Base-by-base conservation (phyloP, 2,888 invertebrate species). In the Acanthoscelides obtectus region DNA sequence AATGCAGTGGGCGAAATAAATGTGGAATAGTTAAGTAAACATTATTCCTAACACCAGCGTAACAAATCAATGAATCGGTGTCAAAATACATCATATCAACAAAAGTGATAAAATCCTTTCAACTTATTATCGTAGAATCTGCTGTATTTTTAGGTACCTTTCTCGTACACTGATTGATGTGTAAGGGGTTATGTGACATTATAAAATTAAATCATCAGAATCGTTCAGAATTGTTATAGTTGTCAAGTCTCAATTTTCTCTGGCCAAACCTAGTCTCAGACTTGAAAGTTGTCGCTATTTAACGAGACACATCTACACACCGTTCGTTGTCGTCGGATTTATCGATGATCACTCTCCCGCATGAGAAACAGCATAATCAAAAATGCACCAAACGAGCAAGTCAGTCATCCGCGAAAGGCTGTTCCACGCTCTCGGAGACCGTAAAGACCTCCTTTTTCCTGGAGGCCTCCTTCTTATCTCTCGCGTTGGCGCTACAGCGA, bases 401-500 rank as follows among this genome's bases (percentile, higher is more conserved):
- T 45, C 45, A 45, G 45, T 45, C 45, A 45, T 45, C 45, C 45
- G 45, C 17, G 8, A 45, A 45, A 12, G 12, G 45, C 45, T 45
- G 8, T 12, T 45, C 8, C 12, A 12, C 1, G 17, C 45, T 45
- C 1, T 80, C 81, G 66, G 81, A 77, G 72, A 84, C 81, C 65
- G 84, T 83, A 80, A 83, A 84, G 80, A 84, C 81, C 80, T 81
- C 78, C 76, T 80, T 81, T 78, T 79, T 79, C 73, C 78, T 78
- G 64, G 69, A 72, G 64, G 76, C 75, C 65, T 79, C 78, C 79
- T 80, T 80, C 79, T 78, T 81, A 72, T 77, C 79, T 81, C 22
- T 67, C 72, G 77, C 79, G 81, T 77, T 79, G 71, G 84, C 85
- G 84, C 83, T 79, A 77, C 88, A 88, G 84, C 88, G 88, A 83